Percentiles rank a stretch among this genome's conserved stretches.
These are phyloP conservation scores for Ctenopoma multispine DNA, from an alignment of 2,797 vertebrate genomes.

Conservation along the genomic window DNA sequence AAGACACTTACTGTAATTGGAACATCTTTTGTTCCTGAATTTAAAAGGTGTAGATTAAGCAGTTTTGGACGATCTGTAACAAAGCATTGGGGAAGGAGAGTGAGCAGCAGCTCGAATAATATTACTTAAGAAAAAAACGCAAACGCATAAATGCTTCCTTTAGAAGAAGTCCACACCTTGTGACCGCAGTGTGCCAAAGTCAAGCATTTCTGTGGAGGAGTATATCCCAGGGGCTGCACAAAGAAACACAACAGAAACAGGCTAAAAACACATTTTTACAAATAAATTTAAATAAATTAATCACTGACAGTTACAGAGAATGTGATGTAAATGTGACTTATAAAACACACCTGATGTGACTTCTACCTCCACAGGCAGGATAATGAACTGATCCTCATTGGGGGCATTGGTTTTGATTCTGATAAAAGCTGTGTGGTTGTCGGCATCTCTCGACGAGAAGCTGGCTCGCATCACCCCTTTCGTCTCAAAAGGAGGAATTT, in stretches of 20 bases:
- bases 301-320: not conserved
- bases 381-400: slow-evolving; percentile 94
- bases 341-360: slow-evolving; percentile 92
- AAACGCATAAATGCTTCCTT: not conserved
- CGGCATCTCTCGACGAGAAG: slow-evolving; percentile 97
- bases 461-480: slow-evolving; percentile 99
- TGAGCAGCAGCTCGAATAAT: not conserved
- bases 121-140: not conserved
- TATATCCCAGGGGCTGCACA: slow-evolving; percentile 95
- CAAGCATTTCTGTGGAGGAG: slow-evolving; percentile 98
- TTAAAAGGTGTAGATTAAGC: slow-evolving; percentile 98
- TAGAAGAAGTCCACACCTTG: slow-evolving; percentile 86
- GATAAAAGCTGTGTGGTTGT: slow-evolving; percentile 99
- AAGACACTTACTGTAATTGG: slow-evolving; percentile 92
- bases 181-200: slow-evolving; percentile 97
- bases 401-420: slow-evolving; percentile 97
- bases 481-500: slow-evolving; percentile 98
- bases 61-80: slow-evolving; percentile 95
- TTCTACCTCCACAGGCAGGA: slow-evolving; percentile 98
- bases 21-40: slow-evolving; percentile 99
- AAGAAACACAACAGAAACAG: not conserved
- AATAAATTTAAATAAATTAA: not conserved
- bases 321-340: not conserved
- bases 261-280: not conserved
- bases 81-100: not conserved